A percentile compares a stretch with the other conserved stretches of the same genome.
These are phyloP conservation scores for Pachyseris speciosa DNA, from an alignment of 64 coral and sea anemone species.

Conservation along the genomic window DNA sequence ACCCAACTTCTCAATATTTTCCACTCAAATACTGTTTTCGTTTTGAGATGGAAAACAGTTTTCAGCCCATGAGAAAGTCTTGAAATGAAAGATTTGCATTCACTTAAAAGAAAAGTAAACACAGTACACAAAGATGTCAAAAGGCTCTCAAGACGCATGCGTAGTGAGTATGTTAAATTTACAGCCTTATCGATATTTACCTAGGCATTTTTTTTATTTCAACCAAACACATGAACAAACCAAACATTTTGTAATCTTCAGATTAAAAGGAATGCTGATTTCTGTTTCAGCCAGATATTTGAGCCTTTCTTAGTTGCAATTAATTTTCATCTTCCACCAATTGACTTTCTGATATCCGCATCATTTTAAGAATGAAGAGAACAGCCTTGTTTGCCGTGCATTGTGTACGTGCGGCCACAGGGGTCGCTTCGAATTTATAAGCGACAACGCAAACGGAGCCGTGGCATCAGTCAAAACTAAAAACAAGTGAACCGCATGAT, in stretches of 20 bases:
- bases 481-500: neutral
- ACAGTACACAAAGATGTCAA: neutral
- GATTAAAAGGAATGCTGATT: neutral
- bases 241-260: neutral
- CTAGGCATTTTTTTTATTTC: neutral
- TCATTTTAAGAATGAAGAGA: neutral
- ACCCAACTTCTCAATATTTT: no score
- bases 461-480: neutral
- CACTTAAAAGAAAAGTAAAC: constrained; percentile 6
- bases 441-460: neutral
- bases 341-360: neutral
- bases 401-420: no score
- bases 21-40: neutral
- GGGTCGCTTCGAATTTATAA: neutral
- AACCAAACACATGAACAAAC: neutral
- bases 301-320: neutral
- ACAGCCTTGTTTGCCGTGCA: neutral
- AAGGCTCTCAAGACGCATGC: neutral
- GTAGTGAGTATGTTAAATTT: neutral
- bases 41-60: neutral
- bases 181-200: constrained; percentile 1
- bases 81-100: neutral
- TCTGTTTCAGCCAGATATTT: neutral
- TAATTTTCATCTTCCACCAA: neutral
- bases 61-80: neutral